A percentile compares a stretch with the other conserved stretches of the same genome.
Evolutionary conservation across 2,113 vertebrate species (phyloP).

Genomic region (Microtus ochrogaster): DNA sequence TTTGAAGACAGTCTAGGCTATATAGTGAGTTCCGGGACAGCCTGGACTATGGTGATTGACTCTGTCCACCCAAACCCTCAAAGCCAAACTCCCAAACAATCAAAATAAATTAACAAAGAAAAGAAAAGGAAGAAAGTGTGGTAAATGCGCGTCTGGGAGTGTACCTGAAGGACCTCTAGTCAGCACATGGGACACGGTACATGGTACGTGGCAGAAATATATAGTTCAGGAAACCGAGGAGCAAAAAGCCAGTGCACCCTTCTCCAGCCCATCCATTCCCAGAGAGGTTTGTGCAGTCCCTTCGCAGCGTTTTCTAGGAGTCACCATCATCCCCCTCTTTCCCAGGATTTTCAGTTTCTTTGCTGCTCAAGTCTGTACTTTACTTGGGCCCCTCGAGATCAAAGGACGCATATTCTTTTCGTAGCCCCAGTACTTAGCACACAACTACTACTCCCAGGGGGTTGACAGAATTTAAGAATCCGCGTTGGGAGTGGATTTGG

Average conservation of each 20-base stretch:
- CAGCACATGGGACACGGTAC: background rate
- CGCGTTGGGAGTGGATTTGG: background rate
- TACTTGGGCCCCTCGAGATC: background rate
- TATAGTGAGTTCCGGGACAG: background rate
- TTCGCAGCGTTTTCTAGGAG: background rate
- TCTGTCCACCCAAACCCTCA: background rate
- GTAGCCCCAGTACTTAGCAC: background rate
- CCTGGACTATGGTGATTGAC: background rate
- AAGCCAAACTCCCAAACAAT: background rate
- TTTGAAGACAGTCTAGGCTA: too few relatives aligned
- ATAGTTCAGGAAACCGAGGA: background rate
- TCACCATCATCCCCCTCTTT: background rate
- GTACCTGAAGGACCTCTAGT: too few relatives aligned
- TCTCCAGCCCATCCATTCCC: background rate
- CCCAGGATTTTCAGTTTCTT: background rate
- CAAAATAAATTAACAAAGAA: background rate
- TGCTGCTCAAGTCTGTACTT: background rate
- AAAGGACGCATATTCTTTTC: background rate
- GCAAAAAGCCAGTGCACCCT: background rate
- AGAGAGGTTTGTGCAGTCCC: background rate
- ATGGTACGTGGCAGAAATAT: background rate
- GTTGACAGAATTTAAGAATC: background rate
- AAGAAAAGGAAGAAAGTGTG: background rate
- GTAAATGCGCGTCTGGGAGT: background rate
- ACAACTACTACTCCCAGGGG: background rate